Evolutionary conservation across 2,888 invertebrate species (phyloP), one percentile per base, ranked within the genome.

Genomic region (Thecophora atra): DNA sequence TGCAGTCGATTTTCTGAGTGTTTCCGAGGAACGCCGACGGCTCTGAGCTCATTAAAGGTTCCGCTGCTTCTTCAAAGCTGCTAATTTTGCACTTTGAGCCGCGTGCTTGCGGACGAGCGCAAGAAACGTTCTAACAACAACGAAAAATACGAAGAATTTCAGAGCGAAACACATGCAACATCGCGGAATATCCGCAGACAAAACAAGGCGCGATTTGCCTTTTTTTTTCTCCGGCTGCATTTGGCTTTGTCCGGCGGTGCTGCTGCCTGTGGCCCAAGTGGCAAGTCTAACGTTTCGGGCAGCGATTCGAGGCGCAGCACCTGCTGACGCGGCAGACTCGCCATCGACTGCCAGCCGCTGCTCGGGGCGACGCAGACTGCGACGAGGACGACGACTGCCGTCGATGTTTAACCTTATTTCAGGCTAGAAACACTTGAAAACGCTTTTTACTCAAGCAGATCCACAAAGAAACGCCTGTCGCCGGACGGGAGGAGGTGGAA

Each of bases 211-310:
- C 47, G 47, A n/a, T 17, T 47, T 11, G 5, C 17, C 44, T 8
- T 19, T 4, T 42, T 42, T 62, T 62, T 62, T 37, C 37, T 37
- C 17, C n/a, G 47, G 47, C 47, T 47, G 47, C 47, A 47, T n/a
- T 47, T 60, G 11, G 24, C 24, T 26, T 52, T 11, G 42, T 58
- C n/a, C n/a, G n/a, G n/a, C n/a, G 47, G 15, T 47, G 47, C 47
- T 17, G 4, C 17, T 60, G 11, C 13, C 24, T 26, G 28, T 11
- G 42, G 58, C n/a, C 17, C 19, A 7, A 37, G 58, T 68, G 44
- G 37, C 37, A 28, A 62, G 62, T 70, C 63, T 70, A 70, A 70
- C 30, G 52, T 70, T 62, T 70, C 21, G 63, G 30, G 19, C 13
- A 63, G 28, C 60, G 44, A 58, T 58, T 70, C 37, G 37, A 52